These are phyloP conservation scores for Diplosoma virens DNA, from an alignment of 23 tunicate genomes.

Conservation along the genomic window DNA sequence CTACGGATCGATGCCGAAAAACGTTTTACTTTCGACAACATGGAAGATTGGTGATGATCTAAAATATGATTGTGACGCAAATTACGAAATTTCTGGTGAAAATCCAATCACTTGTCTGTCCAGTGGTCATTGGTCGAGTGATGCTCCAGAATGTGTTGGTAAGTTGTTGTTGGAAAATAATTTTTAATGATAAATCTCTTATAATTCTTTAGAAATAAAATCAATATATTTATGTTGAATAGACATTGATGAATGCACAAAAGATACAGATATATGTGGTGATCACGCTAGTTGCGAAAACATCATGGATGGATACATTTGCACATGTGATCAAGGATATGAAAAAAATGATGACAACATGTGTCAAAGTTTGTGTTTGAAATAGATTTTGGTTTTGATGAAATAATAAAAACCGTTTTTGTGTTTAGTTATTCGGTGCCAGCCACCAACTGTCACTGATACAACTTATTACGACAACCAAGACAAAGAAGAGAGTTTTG, in stretches of 20 bases:
- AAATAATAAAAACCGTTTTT: neutral
- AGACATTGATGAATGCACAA: slow-evolving; percentile 39
- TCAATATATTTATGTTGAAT: no score
- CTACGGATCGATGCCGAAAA: neutral
- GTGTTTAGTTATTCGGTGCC: slow-evolving; percentile 6
- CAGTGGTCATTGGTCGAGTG: slow-evolving; percentile 40
- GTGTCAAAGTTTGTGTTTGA: neutral
- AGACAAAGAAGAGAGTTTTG: neutral
- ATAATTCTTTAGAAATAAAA: neutral
- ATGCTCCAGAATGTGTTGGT: slow-evolving; percentile 49
- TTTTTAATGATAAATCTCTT: neutral
- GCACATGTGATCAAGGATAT: slow-evolving; percentile 50
- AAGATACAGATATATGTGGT: neutral
- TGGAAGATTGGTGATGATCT: neutral
- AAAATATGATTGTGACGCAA: neutral
- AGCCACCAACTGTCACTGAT: neutral
- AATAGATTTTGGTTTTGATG: no score
- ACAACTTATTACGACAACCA: slow-evolving; percentile 15
- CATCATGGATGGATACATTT: slow-evolving; percentile 30
- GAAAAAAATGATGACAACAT: neutral
- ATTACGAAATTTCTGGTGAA: slow-evolving; percentile 21
- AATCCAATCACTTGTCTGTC: slow-evolving; percentile 13
- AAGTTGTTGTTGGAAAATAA: neutral
- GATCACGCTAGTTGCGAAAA: slow-evolving; percentile 42
- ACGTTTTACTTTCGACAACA: neutral